Evolutionary conservation across 2,888 invertebrate species (phyloP).

Genomic region (Drosophila nr. fundita): DNA sequence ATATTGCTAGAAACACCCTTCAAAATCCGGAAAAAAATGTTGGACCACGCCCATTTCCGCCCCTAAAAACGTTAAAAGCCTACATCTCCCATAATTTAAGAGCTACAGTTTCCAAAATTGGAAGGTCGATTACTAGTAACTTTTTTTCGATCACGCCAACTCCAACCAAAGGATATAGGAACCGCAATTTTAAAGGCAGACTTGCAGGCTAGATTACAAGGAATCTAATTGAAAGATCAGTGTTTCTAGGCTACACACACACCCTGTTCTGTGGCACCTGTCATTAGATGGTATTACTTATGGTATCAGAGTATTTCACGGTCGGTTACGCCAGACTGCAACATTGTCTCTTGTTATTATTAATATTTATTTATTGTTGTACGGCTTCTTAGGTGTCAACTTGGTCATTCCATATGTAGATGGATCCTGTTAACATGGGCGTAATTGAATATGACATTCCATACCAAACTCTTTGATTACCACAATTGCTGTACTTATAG

Average conservation of each 20-base stretch:
- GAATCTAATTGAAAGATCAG: background rate
- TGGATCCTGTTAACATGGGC: background rate
- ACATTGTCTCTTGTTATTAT: background rate
- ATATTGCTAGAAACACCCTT: background rate
- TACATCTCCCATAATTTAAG: background rate
- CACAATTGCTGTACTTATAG: background rate
- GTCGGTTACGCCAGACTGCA: background rate
- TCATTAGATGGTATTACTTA: background rate
- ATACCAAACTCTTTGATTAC: background rate
- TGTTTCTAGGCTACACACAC: background rate
- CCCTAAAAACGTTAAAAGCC: background rate
- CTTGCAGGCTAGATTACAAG: background rate
- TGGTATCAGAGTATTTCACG: background rate
- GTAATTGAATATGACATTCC: background rate
- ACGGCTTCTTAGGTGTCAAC: background rate
- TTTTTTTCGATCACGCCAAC: background rate
- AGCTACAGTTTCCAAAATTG: background rate
- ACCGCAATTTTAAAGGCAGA: background rate
- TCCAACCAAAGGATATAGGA: background rate
- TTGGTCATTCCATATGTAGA: background rate
- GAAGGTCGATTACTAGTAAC: background rate
- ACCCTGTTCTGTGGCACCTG: background rate
- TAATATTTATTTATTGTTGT: background rate
- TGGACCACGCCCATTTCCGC: background rate
- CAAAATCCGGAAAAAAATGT: fast-evolving